phyloP scores from a whole-genome alignment of 2,113 vertebrate species.

The Ctenomys sociabilis region DNA sequence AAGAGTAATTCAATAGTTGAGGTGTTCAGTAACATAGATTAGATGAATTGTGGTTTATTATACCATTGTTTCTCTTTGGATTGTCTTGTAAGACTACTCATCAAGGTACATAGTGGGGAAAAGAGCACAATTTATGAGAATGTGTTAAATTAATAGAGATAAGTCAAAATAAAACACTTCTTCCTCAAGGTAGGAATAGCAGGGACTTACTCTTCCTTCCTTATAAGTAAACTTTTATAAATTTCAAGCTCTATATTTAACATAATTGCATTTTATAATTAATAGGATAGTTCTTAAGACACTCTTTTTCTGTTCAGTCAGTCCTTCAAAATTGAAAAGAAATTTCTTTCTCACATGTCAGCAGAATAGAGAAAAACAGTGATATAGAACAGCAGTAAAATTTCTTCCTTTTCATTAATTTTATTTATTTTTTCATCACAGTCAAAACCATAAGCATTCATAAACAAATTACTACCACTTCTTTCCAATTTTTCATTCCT shows the following conservation, averaged over 20 bases:
- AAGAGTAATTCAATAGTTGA: not conserved
- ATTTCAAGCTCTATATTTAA: not conserved
- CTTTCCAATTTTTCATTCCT: constrained; percentile 14
- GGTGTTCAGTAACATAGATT: not conserved
- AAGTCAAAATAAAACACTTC: not conserved
- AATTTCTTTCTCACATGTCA: not conserved
- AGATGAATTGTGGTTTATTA: not conserved
- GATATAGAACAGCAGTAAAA: not conserved
- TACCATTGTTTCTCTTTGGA: not conserved
- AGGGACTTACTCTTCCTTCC: not conserved
- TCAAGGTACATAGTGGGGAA: not conserved
- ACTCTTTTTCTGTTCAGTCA: constrained; percentile 22
- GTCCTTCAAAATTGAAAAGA: not conserved
- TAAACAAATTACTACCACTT: not conserved
- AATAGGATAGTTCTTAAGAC: constrained; percentile 22
- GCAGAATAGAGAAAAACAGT: not conserved
- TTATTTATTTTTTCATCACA: not conserved
- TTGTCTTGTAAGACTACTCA: not conserved
- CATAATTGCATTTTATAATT: constrained; percentile 55
- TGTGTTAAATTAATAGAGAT: not conserved
- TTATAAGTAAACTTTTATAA: not conserved
- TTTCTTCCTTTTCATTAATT: not conserved
- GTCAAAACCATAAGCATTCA: not conserved
- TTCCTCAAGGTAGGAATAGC: not conserved
- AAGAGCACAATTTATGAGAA: not conserved